Evolutionary conservation across 1,140 invertebrate genomes (phyloP), one percentile per base, ranked within the genome.

Genomic region (Akabosia matsudoensis): DNA sequence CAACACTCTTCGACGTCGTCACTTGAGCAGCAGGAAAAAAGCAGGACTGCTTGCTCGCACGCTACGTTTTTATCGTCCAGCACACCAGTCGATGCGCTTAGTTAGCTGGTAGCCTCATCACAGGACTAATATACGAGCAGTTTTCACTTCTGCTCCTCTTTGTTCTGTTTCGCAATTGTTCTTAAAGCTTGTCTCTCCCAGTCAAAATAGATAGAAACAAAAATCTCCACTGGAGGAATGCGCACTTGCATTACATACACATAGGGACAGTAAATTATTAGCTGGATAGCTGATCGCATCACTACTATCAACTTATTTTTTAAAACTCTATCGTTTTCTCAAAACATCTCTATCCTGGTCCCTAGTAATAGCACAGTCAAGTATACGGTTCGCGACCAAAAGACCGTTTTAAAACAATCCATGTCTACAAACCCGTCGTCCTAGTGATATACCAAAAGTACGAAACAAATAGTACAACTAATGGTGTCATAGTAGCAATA

Each of bases 31-130:
- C 54, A 56, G 22, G 7, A 56, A 22, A 56, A 22, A 3, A 56
- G 54, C 10, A 56, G 54, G 54, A 56, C 10, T 22, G 4, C 13
- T 56, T 13, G 37, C 18, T 45, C 37, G 37, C 37, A 16, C 54
- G 24, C n/a, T 56, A 56, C 54, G 4, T 30, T 67, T 16, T 67
- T 67, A 67, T 67, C 61, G 61, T 61, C 26, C 24, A 31, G 61
- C 28, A 67, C 22, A 7, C 10, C 26, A 67, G 61, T 67, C 22
- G 24, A 30, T 30, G 24, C 31, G 61, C 61, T 67, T 67, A 67
- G 61, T 67, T 67, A 67, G 61, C 22, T 7, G n/a, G 54, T 61
- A 61, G 54, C 54, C 14, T 14, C 54, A 67, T 28, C 61, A 67
- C 24, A 67, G 61, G 61, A 67, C 61, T 67, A 67, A 31, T 28